These are phyloP conservation scores for Pavo muticus DNA, from an alignment of 2,113 vertebrate species.

Conservation along the genomic window DNA sequence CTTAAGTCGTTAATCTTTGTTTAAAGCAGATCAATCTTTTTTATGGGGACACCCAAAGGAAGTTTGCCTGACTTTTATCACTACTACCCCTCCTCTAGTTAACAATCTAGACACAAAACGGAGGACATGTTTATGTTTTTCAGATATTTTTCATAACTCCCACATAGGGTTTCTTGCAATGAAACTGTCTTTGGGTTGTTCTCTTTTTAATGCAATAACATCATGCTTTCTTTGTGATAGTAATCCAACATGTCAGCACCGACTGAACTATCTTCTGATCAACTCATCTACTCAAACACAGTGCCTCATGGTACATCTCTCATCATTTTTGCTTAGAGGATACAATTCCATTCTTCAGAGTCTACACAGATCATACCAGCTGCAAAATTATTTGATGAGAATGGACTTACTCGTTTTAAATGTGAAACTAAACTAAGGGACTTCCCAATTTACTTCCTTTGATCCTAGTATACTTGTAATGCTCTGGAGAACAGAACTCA, in stretches of 20 bases:
- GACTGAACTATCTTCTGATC: background rate
- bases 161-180: background rate
- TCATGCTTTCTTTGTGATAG: background rate
- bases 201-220: background rate
- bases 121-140: background rate
- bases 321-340: background rate
- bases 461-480: background rate
- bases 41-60: background rate
- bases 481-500: background rate
- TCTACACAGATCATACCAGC: background rate
- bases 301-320: background rate
- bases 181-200: background rate
- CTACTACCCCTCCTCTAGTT: background rate
- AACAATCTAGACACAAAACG: background rate
- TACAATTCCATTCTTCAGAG: background rate
- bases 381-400: background rate
- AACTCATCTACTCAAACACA: background rate
- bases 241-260: rapidly evolving
- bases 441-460: background rate
- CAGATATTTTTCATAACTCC: background rate
- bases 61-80: background rate
- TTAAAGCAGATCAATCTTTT: background rate
- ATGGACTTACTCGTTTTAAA: background rate
- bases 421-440: background rate
- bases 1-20: background rate